Evolutionary conservation across 2,113 vertebrate species (phyloP).

Genomic region (Neomonachus schauinslandi): DNA sequence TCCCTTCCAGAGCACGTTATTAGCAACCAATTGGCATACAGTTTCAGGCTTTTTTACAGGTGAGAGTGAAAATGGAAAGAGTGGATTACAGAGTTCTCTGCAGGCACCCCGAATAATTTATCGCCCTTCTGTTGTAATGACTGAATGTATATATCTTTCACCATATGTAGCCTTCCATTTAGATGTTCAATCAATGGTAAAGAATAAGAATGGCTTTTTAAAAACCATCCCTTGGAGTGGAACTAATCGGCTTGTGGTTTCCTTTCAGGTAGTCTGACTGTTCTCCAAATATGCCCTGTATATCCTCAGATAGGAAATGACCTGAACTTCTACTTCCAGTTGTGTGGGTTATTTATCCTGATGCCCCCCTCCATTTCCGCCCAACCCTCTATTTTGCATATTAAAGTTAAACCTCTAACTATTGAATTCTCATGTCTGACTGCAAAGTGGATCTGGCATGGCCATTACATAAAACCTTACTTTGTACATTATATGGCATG

Average conservation of each 20-base stretch:
- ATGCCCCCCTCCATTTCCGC: constrained; percentile 11
- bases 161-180: constrained; percentile 59
- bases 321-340: constrained; percentile 76
- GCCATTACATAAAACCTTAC: constrained; percentile 56
- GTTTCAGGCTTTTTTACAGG: constrained; percentile 59
- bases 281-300: constrained; percentile 52
- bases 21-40: constrained; percentile 64
- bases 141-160: constrained; percentile 68
- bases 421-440: constrained; percentile 57
- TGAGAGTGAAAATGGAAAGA: constrained; percentile 65
- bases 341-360: constrained; percentile 75
- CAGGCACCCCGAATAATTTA: constrained; percentile 67
- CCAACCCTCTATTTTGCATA: constrained; percentile 67
- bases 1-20: constrained; percentile 58
- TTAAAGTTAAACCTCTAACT: constrained; percentile 74
- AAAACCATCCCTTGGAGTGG: constrained; percentile 57
- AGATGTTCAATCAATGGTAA: constrained; percentile 68
- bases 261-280: constrained; percentile 77
- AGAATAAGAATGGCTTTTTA: constrained; percentile 68
- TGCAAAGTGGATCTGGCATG: constrained; percentile 74
- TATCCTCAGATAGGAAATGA: constrained; percentile 77
- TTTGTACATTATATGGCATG: constrained; percentile 56
- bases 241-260: constrained; percentile 81
- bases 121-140: constrained; percentile 50
- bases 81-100: constrained; percentile 64